These are phyloP conservation scores for Nymphalis c-album DNA, from an alignment of 2,888 invertebrate species.

Conservation along the genomic window DNA sequence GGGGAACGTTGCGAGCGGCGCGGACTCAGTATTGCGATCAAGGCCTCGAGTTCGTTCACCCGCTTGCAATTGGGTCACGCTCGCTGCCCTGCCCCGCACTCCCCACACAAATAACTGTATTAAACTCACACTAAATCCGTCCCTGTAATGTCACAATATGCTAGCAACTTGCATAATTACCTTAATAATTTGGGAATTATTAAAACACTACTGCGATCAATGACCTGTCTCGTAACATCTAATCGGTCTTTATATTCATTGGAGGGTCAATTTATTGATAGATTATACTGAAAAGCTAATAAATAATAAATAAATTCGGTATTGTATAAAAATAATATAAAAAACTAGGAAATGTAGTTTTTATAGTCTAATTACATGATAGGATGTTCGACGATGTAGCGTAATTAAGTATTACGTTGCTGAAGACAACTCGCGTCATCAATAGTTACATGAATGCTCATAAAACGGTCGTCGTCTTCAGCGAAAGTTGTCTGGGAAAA, in stretches of 20 bases:
- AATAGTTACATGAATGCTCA: slow-evolving; percentile 36
- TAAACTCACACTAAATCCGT: slow-evolving; percentile 69
- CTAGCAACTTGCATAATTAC: slow-evolving; percentile 38
- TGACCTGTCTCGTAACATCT: slow-evolving; percentile 27
- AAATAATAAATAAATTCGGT: neutral
- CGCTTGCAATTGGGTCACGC: slow-evolving; percentile 75
- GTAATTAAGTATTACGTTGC: slow-evolving; percentile 10
- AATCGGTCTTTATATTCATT: neutral
- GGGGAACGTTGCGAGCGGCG: slow-evolving; percentile 33
- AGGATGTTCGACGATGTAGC: neutral
- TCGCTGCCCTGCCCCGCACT: slow-evolving; percentile 60
- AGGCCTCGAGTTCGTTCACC: slow-evolving; percentile 80
- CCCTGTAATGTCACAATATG: slow-evolving; percentile 69
- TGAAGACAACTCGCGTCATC: slow-evolving; percentile 9
- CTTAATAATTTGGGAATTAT: slow-evolving; percentile 31
- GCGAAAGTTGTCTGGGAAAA: slow-evolving; percentile 50
- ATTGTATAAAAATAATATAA: too few species aligned
- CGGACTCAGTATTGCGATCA: slow-evolving; percentile 75
- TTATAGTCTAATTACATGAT: slow-evolving; percentile 10
- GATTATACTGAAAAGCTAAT: neutral
- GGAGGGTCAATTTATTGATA: neutral
- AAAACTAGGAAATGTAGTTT: slow-evolving; percentile 1
- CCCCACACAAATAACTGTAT: slow-evolving; percentile 70
- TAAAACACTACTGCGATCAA: slow-evolving; percentile 21
- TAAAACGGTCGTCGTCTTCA: slow-evolving; percentile 43